phyloP scores from a whole-genome alignment of 2,888 invertebrate species.

The Ypsolopha scabrella region DNA sequence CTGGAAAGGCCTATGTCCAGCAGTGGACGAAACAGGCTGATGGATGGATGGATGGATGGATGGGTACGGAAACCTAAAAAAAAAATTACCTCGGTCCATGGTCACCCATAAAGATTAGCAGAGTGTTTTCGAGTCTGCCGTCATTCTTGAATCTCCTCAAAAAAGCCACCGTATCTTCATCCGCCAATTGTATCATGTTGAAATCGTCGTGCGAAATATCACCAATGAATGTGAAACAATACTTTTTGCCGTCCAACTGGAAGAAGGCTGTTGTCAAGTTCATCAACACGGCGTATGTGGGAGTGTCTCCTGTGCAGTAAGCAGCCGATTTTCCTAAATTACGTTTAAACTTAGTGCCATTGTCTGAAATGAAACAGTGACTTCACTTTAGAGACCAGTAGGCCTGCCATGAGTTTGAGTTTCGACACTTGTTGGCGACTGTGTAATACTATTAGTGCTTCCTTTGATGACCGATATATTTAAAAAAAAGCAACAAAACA shows the following conservation, averaged over 20 bases:
- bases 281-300: slow-evolving; percentile 77
- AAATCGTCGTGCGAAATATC: slow-evolving; percentile 91
- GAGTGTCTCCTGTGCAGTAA: slow-evolving; percentile 78
- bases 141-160: slow-evolving; percentile 71
- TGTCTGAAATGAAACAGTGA: not conserved
- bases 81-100: slow-evolving; percentile 94
- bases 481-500: no score
- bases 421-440: no score
- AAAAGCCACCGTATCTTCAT: slow-evolving; percentile 77
- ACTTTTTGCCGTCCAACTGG: slow-evolving; percentile 68
- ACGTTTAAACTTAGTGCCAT: not conserved
- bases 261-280: slow-evolving; percentile 72
- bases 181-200: slow-evolving; percentile 82
- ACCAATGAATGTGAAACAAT: slow-evolving; percentile 89
- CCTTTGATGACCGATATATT: no score
- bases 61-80: no score
- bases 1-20: no score
- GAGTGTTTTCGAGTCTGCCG: slow-evolving; percentile 80
- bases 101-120: slow-evolving; percentile 92
- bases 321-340: slow-evolving; percentile 19
- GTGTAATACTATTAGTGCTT: no score
- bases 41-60: no score
- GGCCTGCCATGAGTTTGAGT: no score
- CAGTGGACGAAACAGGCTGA: no score
- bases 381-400: no score